phyloP scores from a whole-genome alignment of 2,797 vertebrate species.

The Sibirionetta formosa region DNA sequence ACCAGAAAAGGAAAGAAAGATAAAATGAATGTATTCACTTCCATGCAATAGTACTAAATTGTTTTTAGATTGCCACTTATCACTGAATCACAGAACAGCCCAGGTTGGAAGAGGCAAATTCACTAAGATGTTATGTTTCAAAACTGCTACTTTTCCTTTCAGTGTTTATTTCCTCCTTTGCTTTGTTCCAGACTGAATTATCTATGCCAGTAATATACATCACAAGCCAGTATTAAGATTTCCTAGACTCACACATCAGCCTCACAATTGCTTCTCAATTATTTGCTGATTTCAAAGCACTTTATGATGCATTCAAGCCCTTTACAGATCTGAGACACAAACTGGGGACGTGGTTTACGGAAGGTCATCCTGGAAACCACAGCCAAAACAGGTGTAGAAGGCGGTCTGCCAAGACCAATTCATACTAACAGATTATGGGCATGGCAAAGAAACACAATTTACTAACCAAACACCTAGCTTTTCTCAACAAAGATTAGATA shows the following conservation, averaged over 20 bases:
- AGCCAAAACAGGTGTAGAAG: background rate
- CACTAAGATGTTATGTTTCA: background rate
- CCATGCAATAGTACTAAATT: background rate
- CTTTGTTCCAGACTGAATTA: background rate
- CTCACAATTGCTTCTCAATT: background rate
- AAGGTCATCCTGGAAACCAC: background rate
- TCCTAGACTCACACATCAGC: background rate
- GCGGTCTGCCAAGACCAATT: background rate
- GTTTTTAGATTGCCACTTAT: background rate
- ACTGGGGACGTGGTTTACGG: background rate
- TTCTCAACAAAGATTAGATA: background rate
- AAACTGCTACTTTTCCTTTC: background rate
- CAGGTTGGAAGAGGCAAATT: background rate
- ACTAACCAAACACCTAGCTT: background rate
- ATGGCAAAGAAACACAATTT: background rate
- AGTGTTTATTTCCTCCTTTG: background rate
- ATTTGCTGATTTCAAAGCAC: background rate
- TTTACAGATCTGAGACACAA: background rate
- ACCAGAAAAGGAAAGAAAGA: accelerated
- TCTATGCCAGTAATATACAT: background rate
- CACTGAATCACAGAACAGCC: background rate
- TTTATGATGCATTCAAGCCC: background rate
- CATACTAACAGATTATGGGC: accelerated
- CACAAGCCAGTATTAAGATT: background rate
- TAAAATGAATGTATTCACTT: background rate